phyloP scores from a whole-genome alignment of 2,888 invertebrate genomes.

The Coecobrya sp. region DNA sequence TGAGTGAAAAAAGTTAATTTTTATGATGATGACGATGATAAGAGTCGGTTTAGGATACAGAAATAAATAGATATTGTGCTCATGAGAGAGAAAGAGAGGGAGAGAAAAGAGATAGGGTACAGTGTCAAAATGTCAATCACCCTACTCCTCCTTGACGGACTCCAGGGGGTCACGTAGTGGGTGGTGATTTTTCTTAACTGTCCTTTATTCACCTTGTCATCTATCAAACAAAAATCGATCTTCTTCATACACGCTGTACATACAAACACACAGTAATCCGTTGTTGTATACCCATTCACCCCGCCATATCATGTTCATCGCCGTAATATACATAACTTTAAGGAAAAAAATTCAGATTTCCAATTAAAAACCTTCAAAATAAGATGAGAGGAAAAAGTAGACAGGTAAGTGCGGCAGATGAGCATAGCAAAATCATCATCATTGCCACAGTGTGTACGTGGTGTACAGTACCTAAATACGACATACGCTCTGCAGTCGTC shows the following conservation, averaged over 20 bases:
- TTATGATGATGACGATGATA: constrained; percentile 46
- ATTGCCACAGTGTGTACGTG: not conserved
- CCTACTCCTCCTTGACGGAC: constrained; percentile 86
- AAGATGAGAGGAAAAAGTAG: constrained; percentile 59
- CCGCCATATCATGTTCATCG: not conserved
- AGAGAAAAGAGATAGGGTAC: constrained; percentile 78
- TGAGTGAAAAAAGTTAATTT: constrained; percentile 63
- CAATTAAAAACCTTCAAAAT: constrained; percentile 76
- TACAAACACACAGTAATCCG: not conserved
- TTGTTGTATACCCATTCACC: constrained; percentile 35
- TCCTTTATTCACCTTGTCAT: constrained; percentile 82
- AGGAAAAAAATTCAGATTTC: constrained; percentile 75
- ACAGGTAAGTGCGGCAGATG: constrained; percentile 57
- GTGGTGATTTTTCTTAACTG: constrained; percentile 85
- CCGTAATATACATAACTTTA: constrained; percentile 40
- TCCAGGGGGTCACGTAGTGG: constrained; percentile 86
- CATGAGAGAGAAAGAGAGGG: not conserved
- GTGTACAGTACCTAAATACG: not conserved
- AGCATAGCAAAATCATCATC: constrained; percentile 21
- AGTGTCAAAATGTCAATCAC: constrained; percentile 86
- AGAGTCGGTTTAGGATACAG: constrained; percentile 50
- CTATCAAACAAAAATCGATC: constrained; percentile 80
- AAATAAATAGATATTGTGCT: constrained; percentile 45
- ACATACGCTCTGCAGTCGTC: not conserved
- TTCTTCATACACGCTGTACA: constrained; percentile 42